Percentiles rank a stretch among this genome's conserved stretches.
These are phyloP conservation scores for Sminthopsis crassicaudata DNA, from an alignment of 2,113 vertebrate species.

Conservation along the genomic window DNA sequence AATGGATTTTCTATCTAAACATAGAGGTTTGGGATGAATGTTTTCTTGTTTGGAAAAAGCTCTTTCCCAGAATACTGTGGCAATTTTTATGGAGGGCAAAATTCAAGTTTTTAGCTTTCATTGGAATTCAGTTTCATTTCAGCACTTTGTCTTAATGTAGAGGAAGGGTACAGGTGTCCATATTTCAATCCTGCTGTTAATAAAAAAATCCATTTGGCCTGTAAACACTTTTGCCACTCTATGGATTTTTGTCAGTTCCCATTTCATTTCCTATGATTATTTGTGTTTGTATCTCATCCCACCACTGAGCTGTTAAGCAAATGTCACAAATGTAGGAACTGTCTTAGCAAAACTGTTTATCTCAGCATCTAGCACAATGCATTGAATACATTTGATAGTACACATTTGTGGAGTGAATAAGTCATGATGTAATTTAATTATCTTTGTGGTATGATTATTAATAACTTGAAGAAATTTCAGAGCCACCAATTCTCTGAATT, in stretches of 20 bases:
- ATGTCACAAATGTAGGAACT: neutral
- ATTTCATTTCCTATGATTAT: neutral
- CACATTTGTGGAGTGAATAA: neutral
- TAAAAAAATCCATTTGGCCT: conserved; percentile 35
- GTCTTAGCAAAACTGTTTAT: neutral
- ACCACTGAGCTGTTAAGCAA: neutral
- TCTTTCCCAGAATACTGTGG: neutral
- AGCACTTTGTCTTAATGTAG: neutral
- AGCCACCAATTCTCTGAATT: neutral
- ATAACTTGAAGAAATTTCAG: neutral
- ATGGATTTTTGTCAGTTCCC: neutral
- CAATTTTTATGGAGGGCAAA: neutral
- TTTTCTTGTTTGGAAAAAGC: neutral
- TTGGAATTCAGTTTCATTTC: conserved; percentile 6
- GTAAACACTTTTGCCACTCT: conserved; percentile 13
- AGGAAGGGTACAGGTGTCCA: conserved; percentile 3
- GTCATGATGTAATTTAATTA: neutral
- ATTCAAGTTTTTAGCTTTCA: neutral
- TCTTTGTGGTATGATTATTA: neutral
- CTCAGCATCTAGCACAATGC: neutral
- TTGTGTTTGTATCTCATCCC: neutral
- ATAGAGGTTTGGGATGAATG: neutral
- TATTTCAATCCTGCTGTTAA: conserved; percentile 23
- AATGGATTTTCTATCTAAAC: neutral
- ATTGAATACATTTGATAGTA: neutral